These are phyloP conservation scores for Platorchestia sp. DNA, from an alignment of 1,140 invertebrate genomes.

Conservation along the genomic window DNA sequence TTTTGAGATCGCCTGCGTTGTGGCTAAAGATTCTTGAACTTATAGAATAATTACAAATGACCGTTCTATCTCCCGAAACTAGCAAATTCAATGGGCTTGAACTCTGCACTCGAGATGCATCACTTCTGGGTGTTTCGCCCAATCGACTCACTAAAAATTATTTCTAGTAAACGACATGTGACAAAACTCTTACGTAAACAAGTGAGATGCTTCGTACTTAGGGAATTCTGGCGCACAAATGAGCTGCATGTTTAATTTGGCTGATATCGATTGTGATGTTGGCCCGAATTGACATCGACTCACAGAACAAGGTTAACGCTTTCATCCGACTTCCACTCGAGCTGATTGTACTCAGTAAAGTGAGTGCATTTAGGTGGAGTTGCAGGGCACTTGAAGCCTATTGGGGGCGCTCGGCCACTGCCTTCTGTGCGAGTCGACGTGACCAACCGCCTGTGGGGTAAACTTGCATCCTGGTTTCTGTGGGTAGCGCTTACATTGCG, in stretches of 20 bases:
- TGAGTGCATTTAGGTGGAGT: background rate
- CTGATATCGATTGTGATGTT: background rate
- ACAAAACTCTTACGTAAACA: too few relatives aligned
- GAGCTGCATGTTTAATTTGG: background rate
- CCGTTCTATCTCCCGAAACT: too few relatives aligned
- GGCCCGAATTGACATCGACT: background rate
- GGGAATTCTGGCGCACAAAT: too few relatives aligned
- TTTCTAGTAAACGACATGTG: too few relatives aligned
- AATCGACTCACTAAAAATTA: too few relatives aligned
- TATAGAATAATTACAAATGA: too few relatives aligned
- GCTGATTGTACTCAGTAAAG: background rate
- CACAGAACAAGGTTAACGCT: background rate
- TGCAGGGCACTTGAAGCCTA: constrained; percentile 14
- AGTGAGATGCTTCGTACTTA: too few relatives aligned
- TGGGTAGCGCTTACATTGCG: background rate
- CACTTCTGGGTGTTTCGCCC: too few relatives aligned
- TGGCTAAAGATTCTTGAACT: too few relatives aligned
- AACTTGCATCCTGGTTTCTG: background rate
- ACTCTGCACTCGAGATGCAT: too few relatives aligned
- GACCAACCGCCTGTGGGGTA: background rate
- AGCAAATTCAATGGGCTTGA: too few relatives aligned
- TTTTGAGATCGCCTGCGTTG: too few relatives aligned
- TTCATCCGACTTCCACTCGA: background rate
- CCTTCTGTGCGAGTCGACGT: background rate
- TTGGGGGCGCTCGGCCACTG: background rate